These are phyloP conservation scores for Neodiprion virginianus DNA, from an alignment of 1,140 invertebrate genomes.

Conservation along the genomic window DNA sequence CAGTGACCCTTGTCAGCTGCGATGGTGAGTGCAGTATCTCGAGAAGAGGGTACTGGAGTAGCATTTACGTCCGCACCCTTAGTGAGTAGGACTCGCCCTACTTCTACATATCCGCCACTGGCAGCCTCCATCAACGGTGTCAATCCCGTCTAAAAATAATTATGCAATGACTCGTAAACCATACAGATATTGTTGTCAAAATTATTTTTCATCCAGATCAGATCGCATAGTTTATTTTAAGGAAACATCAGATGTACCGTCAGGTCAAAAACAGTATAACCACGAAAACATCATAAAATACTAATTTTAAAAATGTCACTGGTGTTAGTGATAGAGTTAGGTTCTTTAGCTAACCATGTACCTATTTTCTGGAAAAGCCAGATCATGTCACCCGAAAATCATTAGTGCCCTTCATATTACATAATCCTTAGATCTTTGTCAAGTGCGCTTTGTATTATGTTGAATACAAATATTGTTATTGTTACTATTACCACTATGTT, in stretches of 20 bases:
- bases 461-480: too few relatives aligned
- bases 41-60: slow-evolving; percentile 94
- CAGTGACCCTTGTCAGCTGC: slow-evolving; percentile 99
- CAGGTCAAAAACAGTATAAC: too few relatives aligned
- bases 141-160: slow-evolving; percentile 79
- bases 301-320: too few relatives aligned
- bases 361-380: too few relatives aligned
- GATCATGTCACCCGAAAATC: too few relatives aligned
- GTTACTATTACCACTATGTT: too few relatives aligned
- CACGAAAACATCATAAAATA: too few relatives aligned
- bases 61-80: slow-evolving; percentile 99
- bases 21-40: slow-evolving; percentile 98
- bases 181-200: neutral
- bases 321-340: too few relatives aligned
- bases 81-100: slow-evolving; percentile 93
- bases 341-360: too few relatives aligned
- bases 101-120: slow-evolving; percentile 98
- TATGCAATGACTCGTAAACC: neutral
- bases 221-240: neutral
- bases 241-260: neutral
- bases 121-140: slow-evolving; percentile 99
- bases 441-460: too few relatives aligned
- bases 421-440: too few relatives aligned
- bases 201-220: neutral
- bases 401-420: too few relatives aligned